Evolutionary conservation across 2,113 vertebrate genomes (phyloP), one percentile per base, ranked within the genome.

Genomic region (Silurus glanis): DNA sequence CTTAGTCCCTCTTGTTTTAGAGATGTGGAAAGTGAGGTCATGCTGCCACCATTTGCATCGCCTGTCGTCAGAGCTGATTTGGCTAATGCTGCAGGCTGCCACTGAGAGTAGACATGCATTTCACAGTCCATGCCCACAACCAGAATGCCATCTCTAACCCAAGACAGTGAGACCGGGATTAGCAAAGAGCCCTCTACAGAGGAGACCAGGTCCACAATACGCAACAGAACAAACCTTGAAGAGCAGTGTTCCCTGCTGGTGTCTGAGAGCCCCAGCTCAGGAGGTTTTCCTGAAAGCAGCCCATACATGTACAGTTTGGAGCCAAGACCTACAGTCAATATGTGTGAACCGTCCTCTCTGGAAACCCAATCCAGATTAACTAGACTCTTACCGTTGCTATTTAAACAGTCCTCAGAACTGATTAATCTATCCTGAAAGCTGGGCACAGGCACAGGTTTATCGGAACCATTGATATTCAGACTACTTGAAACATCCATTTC

Each of bases 41-140:
- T 91, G 71, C 97, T 98, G 88, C 96, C 96, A 88, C 86, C 92
- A 84, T 90, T 96, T 2, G 94, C 94, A 87, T 94, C 95, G 53
- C 76, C 25, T 21, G 67, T 59, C 23, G 79, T 56, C 67, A 89
- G 67, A 28, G 92, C 92, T 49, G 93, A 93, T 88, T 95, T 97
- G 83, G 93, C 90, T 81, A 90, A 87, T 10, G 86, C 86, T 55
- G 96, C 94, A 23, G 97, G 96, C 79, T 99, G 97, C 98, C 98
- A 99, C 76, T 99, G 98, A 83, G 97, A 99, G 91, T 99, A 99
- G 23, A 99, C 97, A 23, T 99, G 98, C 97, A 99, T 99, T 93
- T 99, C 98, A 90, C 97, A 99, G 86, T 99, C 98, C 98, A 99
- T 99, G 86, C 98, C 98, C 71, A 99, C 97, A 4, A 99, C 98